phyloP scores from a whole-genome alignment of 2,113 vertebrate species.

The Silurus meridionalis region DNA sequence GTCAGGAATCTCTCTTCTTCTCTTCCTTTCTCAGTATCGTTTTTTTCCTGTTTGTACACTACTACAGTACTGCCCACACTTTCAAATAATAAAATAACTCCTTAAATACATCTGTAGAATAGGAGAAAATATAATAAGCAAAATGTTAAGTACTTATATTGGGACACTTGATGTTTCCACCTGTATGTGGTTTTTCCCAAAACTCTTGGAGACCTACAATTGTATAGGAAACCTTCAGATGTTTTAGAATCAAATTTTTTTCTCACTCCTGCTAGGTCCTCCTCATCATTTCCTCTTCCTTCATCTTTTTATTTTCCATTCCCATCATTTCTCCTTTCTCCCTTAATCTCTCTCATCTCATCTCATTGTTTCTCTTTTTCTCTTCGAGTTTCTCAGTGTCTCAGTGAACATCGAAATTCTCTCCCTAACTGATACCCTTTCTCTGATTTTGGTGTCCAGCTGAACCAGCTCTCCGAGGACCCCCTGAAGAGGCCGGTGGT shows the following conservation, averaged over 20 bases:
- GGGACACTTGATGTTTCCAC: no score
- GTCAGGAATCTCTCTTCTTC: constrained; percentile 26
- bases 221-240: no score
- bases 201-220: no score
- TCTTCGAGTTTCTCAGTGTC: neutral
- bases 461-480: constrained; percentile 92
- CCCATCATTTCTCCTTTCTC: neutral
- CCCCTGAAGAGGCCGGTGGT: constrained; percentile 96
- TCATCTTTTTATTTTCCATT: neutral
- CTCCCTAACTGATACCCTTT: neutral
- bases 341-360: constrained; percentile 10
- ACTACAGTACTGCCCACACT: neutral
- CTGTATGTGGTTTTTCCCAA: no score
- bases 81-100: neutral
- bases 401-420: neutral
- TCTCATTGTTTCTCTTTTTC: no score
- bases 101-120: no score
- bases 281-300: neutral
- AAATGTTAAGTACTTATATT: no score
- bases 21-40: neutral
- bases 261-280: neutral
- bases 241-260: no score
- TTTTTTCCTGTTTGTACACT: neutral
- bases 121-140: no score
- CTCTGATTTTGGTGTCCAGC: constrained; percentile 65